phyloP scores from a whole-genome alignment of 2,888 invertebrate species.

The Standfussiana lucernea region DNA sequence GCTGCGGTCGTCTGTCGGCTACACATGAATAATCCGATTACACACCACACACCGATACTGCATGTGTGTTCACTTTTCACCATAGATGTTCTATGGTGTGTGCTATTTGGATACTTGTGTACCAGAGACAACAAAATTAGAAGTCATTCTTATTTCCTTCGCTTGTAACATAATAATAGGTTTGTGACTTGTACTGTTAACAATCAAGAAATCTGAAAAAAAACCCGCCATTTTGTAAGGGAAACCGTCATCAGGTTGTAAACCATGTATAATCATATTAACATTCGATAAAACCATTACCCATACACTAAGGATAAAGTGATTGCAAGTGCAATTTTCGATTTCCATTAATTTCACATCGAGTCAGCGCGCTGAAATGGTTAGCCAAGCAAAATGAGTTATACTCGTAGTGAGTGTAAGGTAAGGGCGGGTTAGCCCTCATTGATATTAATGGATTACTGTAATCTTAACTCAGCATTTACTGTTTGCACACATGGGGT shows the following conservation, averaged over 20 bases:
- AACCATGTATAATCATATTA: background rate
- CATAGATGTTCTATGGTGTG: slow-evolving; percentile 3
- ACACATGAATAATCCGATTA: slow-evolving; percentile 54
- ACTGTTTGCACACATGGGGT: slow-evolving; percentile 47
- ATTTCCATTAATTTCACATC: slow-evolving; percentile 40
- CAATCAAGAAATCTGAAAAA: background rate
- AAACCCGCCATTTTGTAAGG: background rate
- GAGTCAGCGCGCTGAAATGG: slow-evolving; percentile 47
- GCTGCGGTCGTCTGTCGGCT: slow-evolving; percentile 49
- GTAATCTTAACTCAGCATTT: slow-evolving; percentile 56
- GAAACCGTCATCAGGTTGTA: background rate
- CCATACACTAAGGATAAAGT: background rate
- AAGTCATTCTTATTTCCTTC: background rate
- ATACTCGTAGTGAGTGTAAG: slow-evolving; percentile 48
- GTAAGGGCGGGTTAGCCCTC: slow-evolving; percentile 36
- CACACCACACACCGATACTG: slow-evolving; percentile 25
- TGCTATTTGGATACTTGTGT: background rate
- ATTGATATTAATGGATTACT: slow-evolving; percentile 62
- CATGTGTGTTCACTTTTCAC: slow-evolving; percentile 24
- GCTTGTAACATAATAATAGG: background rate
- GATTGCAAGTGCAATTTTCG: slow-evolving; percentile 45
- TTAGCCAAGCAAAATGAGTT: slow-evolving; percentile 50
- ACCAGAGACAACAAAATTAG: background rate
- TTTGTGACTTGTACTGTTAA: too few species aligned
- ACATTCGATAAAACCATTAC: background rate